phyloP scores from a whole-genome alignment of 2,797 vertebrate species.

The Rousettus madagascariensis region DNA sequence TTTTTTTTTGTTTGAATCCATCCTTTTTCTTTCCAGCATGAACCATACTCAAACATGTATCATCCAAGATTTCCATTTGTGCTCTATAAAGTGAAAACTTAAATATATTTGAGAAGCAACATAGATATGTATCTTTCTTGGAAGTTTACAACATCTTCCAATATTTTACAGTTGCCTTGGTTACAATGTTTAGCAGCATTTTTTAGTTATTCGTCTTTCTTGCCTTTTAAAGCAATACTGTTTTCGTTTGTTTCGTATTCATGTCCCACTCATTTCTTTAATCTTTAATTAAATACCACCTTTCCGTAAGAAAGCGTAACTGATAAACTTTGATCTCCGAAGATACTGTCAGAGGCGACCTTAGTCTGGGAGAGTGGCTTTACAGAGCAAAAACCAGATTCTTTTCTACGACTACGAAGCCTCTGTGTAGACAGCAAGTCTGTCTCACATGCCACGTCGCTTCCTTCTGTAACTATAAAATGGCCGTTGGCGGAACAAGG shows the following conservation, averaged over 20 bases:
- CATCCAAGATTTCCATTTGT: not conserved
- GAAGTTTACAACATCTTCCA: not conserved
- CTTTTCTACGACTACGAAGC: too few species aligned
- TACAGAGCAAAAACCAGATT: not conserved
- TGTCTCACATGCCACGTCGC: not conserved
- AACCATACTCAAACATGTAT: not conserved
- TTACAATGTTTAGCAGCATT: not conserved
- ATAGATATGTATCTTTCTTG: not conserved
- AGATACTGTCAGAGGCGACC: not conserved
- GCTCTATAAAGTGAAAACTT: constrained; percentile 18
- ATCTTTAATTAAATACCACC: not conserved
- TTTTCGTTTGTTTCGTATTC: not conserved
- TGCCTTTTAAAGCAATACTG: not conserved
- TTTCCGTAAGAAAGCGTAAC: not conserved
- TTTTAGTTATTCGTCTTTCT: not conserved
- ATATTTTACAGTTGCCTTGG: not conserved
- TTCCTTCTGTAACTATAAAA: not conserved
- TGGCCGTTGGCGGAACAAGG: not conserved
- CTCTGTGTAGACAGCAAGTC: not conserved
- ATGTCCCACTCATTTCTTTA: not conserved
- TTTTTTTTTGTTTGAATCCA: not conserved
- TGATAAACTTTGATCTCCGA: not conserved
- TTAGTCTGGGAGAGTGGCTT: not conserved
- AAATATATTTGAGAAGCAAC: not conserved
- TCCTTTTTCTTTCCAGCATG: not conserved